Conservation (phyloP, 2,113 vertebrate species). For the Arizona elegans region DNA sequence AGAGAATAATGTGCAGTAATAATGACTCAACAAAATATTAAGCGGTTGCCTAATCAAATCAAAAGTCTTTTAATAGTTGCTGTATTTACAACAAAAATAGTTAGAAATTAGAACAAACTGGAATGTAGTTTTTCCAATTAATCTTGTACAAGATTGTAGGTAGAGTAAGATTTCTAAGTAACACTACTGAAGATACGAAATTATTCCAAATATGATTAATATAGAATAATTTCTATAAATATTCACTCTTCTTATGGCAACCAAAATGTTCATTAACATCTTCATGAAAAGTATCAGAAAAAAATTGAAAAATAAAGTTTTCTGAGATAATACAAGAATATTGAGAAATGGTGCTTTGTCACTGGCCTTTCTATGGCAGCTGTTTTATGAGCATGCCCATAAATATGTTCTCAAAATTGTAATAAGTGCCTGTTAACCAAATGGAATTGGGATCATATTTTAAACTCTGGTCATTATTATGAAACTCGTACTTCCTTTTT, state of each 20-base stretch:
- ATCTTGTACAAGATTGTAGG: not conserved
- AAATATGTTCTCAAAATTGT: not conserved
- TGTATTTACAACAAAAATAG: not conserved
- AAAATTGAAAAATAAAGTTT: not conserved
- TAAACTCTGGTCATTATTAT: not conserved
- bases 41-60: not conserved
- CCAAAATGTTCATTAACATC: not conserved
- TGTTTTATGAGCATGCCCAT: not conserved
- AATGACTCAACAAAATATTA: not conserved
- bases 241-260: not conserved
- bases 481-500: not conserved
- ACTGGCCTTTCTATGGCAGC: not conserved
- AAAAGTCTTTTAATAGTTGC: not conserved
- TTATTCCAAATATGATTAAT: not conserved
- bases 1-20: not conserved
- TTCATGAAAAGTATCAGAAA: not conserved
- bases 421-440: not conserved
- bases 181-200: not conserved
- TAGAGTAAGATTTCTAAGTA: not conserved
- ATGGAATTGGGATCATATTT: not conserved
- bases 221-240: not conserved
- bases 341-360: not conserved
- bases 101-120: not conserved
- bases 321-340: not conserved
- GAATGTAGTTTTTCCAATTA: not conserved